These are phyloP conservation scores for Nephrotoma flavescens DNA, from an alignment of 2,888 invertebrate species.

Conservation along the genomic window DNA sequence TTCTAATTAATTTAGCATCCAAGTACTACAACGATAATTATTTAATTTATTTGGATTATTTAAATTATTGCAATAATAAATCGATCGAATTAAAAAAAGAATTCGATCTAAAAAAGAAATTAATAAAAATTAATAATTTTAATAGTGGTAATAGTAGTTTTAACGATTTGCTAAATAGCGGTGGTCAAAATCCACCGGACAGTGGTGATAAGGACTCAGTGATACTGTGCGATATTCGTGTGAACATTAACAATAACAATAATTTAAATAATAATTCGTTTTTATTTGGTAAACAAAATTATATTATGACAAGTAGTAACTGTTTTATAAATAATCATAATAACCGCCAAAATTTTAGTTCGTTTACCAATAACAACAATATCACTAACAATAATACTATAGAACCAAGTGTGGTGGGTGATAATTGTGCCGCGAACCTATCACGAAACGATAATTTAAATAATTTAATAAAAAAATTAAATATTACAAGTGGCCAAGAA, in stretches of 20 bases:
- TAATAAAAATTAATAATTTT: not conserved
- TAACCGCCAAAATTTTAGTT: not conserved
- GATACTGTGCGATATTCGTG: not conserved
- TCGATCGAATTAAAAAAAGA: not conserved
- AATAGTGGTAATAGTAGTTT: not conserved
- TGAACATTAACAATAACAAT: constrained; percentile 1
- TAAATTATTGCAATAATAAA: not conserved
- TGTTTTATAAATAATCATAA: not conserved
- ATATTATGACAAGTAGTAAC: not conserved
- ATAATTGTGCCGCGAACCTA: not conserved
- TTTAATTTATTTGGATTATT: not conserved
- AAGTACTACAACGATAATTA: not conserved
- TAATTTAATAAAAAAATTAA: not conserved
- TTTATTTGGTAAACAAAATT: not conserved
- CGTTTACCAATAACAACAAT: not conserved
- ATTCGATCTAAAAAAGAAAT: not conserved
- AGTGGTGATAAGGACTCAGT: not conserved
- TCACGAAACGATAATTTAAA: not conserved
- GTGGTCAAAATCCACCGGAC: not conserved
- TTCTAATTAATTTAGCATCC: not conserved
- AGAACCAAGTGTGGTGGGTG: not conserved
- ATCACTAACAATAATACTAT: not conserved
- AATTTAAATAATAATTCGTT: not conserved
- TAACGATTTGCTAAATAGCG: not conserved
- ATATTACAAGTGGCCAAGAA: not conserved